Conservation (phyloP, 2,113 vertebrate genomes). For the Mus spicilegus region DNA sequence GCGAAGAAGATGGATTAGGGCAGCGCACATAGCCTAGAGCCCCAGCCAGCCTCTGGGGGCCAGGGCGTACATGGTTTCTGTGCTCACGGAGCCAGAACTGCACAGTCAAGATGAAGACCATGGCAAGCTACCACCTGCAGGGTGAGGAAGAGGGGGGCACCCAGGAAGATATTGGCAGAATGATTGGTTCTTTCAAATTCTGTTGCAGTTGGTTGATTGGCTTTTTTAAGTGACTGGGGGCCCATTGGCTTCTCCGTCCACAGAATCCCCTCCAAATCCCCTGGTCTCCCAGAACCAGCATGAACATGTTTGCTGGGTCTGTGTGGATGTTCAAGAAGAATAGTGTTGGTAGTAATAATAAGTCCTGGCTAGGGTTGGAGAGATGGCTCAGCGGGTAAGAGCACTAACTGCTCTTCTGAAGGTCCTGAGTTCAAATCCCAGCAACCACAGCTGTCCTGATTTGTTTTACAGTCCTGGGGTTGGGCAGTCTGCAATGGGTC, state of each 20-base stretch:
- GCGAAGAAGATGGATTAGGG: not conserved
- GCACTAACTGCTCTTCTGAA: too few species aligned
- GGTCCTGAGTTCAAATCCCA: not conserved
- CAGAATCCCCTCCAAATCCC: rapidly evolving
- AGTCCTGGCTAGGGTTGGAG: not conserved
- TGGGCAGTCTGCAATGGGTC: not conserved
- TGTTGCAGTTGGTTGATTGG: not conserved
- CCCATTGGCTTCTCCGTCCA: not conserved
- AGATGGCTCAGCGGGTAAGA: not conserved
- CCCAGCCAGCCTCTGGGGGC: rapidly evolving
- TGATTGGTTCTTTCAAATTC: rapidly evolving
- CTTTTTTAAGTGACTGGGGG: not conserved
- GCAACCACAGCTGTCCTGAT: not conserved
- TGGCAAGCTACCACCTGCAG: not conserved
- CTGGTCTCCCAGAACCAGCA: not conserved
- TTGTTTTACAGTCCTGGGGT: not conserved
- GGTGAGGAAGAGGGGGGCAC: rapidly evolving
- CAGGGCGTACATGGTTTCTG: not conserved
- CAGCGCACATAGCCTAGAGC: not conserved
- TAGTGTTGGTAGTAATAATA: rapidly evolving
- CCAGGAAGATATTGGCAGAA: not conserved
- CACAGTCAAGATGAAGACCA: rapidly evolving
- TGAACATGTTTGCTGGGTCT: not conserved
- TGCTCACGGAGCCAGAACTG: not conserved
- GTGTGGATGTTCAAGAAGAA: not conserved